Percentiles rank a stretch among this genome's conserved stretches.
These are phyloP conservation scores for Muscicapa comitata DNA, from an alignment of 2,797 vertebrate species.

Conservation along the genomic window DNA sequence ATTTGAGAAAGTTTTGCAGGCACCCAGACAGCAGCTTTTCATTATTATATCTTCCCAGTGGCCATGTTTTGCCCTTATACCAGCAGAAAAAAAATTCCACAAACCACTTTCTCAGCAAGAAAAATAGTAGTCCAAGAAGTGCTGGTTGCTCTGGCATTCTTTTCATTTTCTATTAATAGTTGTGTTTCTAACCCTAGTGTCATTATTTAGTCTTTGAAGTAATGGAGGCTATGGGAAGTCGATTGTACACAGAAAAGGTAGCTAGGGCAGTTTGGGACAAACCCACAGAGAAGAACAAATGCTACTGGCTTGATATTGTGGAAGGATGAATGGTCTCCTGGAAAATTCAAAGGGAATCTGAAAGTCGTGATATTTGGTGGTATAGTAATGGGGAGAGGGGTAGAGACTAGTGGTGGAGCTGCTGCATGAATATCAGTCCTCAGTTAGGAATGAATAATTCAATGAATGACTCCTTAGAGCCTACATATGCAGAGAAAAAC, in stretches of 20 bases:
- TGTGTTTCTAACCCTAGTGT: not conserved
- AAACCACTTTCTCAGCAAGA: not conserved
- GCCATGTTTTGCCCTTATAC: not conserved
- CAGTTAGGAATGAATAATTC: not conserved
- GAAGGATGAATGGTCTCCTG: not conserved
- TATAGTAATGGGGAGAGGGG: not conserved
- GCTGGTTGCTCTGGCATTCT: not conserved
- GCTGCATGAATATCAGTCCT: not conserved
- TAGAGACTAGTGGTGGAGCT: not conserved
- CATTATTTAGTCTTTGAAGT: not conserved
- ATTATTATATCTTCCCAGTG: not conserved
- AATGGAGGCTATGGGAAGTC: not conserved
- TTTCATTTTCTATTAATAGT: constrained; percentile 1
- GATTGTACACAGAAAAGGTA: not conserved
- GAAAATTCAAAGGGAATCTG: not conserved
- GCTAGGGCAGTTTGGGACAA: not conserved
- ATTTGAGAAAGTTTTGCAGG: not conserved
- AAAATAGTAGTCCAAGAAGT: not conserved
- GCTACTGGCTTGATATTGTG: not conserved
- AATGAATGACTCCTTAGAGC: not conserved
- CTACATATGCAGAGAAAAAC: not conserved
- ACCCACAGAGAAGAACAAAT: not conserved
- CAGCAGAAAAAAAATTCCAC: not conserved
- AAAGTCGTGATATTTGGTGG: not conserved
- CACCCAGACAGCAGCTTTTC: not conserved